Evolutionary conservation across 2,797 vertebrate genomes (phyloP).

Genomic region (Chromobotia macracanthus): DNA sequence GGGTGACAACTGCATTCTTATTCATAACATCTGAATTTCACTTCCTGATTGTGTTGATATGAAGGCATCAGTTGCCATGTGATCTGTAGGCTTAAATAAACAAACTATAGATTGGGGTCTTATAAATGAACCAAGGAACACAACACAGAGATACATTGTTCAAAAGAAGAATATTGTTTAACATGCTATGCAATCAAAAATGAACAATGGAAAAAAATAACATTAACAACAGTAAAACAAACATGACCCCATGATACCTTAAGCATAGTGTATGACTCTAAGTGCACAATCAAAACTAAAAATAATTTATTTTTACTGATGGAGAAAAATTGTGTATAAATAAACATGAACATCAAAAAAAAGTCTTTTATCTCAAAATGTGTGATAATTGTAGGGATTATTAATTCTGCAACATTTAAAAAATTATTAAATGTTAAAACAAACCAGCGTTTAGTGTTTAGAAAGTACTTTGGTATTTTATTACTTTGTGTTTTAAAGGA

Average conservation of each 20-base stretch:
- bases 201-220: too few relatives aligned
- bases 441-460: too few relatives aligned
- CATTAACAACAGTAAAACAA: background rate
- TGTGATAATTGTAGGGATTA: too few relatives aligned
- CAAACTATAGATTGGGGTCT: background rate
- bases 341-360: too few relatives aligned
- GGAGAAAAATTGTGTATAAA: too few relatives aligned
- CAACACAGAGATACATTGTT: background rate
- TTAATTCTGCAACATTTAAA: too few relatives aligned
- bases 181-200: background rate
- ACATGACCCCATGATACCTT: too few relatives aligned
- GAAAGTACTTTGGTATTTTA: background rate
- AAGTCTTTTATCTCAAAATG: too few relatives aligned
- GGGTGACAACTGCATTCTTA: slow-evolving; percentile 44
- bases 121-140: background rate
- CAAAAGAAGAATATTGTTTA: slow-evolving; percentile 1
- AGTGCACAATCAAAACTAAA: too few relatives aligned
- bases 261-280: too few relatives aligned
- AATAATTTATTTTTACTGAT: too few relatives aligned
- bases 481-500: background rate
- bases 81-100: slow-evolving; percentile 13
- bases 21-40: slow-evolving; percentile 48
- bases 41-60: slow-evolving; percentile 35
- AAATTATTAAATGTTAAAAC: too few relatives aligned
- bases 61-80: slow-evolving; percentile 14